Evolutionary conservation across 1,140 invertebrate genomes (phyloP), one percentile per base, ranked within the genome.

Genomic region (Atopsyche davidsoni): DNA sequence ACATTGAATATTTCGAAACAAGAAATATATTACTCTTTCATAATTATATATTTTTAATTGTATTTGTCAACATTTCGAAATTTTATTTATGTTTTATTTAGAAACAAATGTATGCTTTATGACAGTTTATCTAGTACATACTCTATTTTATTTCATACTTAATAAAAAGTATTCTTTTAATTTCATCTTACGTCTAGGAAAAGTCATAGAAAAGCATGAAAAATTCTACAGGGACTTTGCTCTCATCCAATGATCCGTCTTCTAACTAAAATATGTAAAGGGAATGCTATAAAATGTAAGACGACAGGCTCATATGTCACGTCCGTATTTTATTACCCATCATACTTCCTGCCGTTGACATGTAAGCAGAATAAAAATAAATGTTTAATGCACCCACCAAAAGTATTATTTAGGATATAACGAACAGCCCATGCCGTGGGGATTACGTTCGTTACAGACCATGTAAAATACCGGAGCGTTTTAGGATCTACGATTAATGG

Each of bases 211-310:
- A n/a, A n/a, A n/a, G n/a, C n/a, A n/a, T n/a, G n/a, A n/a, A n/a
- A n/a, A n/a, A n/a, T n/a, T n/a, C n/a, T n/a, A n/a, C n/a, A n/a
- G n/a, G n/a, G n/a, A n/a, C n/a, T n/a, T n/a, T n/a, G n/a, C n/a
- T n/a, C n/a, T n/a, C n/a, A n/a, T n/a, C n/a, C n/a, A n/a, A n/a
- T n/a, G n/a, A n/a, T n/a, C n/a, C n/a, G n/a, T n/a, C n/a, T n/a
- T n/a, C n/a, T 11, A 9, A 39, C 38, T 50, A 50, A 50, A 50
- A 50, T 50, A 50, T 50, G 47, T 50, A 50, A 50, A 50, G 23
- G 28, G 47, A 50, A 42, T 36, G 18, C 31, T 25, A 40, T 50
- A 50, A 50, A 50, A 50, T 16, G 22, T 24, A 21, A 25, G 28
- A 25, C 21, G 42, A 34, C 31, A 35, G 39, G 47, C 13, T 17